phyloP scores from a whole-genome alignment of 2,113 vertebrate species.

The Callopanchax toddi region DNA sequence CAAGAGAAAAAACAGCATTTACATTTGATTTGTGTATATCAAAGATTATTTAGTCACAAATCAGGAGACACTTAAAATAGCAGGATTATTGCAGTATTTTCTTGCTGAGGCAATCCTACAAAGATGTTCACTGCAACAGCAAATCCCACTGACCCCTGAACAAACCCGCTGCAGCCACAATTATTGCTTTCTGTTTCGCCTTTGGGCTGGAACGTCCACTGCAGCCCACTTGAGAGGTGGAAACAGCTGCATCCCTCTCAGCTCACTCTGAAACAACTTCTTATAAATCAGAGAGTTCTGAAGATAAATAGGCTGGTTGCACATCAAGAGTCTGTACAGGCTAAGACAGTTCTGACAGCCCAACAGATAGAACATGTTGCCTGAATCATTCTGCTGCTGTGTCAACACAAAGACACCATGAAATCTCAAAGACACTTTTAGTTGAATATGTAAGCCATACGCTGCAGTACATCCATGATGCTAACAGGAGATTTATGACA shows the following conservation, averaged over 20 bases:
- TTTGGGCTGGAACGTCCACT: slow-evolving; percentile 3
- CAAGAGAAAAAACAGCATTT: too few relatives aligned
- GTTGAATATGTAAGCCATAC: slow-evolving; percentile 73
- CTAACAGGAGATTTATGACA: slow-evolving; percentile 81
- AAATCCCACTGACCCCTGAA: slow-evolving; percentile 8
- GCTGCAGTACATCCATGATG: slow-evolving; percentile 72
- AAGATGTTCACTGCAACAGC: slow-evolving; percentile 4
- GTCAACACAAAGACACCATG: slow-evolving; percentile 25
- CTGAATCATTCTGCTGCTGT: slow-evolving; percentile 19
- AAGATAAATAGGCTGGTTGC: slow-evolving; percentile 23
- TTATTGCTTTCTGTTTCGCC: slow-evolving; percentile 14
- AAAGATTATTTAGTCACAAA: too few relatives aligned
- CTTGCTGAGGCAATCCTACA: neutral
- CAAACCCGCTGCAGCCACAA: neutral
- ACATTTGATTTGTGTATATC: too few relatives aligned
- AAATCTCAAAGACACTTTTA: slow-evolving; percentile 56
- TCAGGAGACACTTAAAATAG: neutral
- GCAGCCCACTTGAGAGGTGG: slow-evolving; percentile 27
- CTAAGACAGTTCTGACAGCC: slow-evolving; percentile 20
- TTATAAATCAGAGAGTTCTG: slow-evolving; percentile 49
- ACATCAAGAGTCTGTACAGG: slow-evolving; percentile 14
- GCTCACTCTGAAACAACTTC: slow-evolving; percentile 25
- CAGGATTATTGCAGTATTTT: slow-evolving; percentile 5
- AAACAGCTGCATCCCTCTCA: slow-evolving; percentile 25
- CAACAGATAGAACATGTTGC: slow-evolving; percentile 30